Evolutionary conservation across 1,140 invertebrate genomes (phyloP), one percentile per base, ranked within the genome.

Genomic region (Gryllus bimaculatus): DNA sequence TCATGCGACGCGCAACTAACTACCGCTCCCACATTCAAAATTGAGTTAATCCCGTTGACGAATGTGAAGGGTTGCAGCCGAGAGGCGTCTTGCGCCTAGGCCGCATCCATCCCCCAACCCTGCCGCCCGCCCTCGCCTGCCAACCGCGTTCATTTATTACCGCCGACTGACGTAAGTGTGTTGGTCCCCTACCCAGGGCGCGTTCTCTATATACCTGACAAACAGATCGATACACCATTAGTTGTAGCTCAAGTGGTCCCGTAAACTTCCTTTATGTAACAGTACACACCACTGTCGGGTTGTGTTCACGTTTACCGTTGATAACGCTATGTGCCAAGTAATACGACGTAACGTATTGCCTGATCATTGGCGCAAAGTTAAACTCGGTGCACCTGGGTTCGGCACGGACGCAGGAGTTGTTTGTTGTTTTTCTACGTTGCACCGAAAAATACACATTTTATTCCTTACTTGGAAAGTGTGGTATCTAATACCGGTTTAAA

Each of bases 201-300:
- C 54, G 10, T 10, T 10, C 18, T 10, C 54, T 66, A 13, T 18
- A 18, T 66, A 66, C 54, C 54, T 66, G 54, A 66, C 54, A 66
- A 66, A 66, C 54, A 66, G 54, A 66, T 66, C 54, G 54, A 66
- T 66, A 66, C 54, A 66, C 54, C 54, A 66, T 66, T 66, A 66
- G 54, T 66, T 66, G 54, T 66, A 66, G 54, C 54, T 10, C 54
- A 10, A 66, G 54, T 18, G 18, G 10, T 66, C 54, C 54, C 54
- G 54, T 66, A 66, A 66, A 66, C 54, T 66, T 66, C 54, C 54
- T 66, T 66, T 66, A 66, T 66, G 54, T 66, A 66, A 66, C 54
- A 66, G 54, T 66, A 66, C 54, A 66, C 54, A 66, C 18, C 54
- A 66, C 18, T 66, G 54, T 66, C 3, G 54, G 18, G 54, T 18